Evolutionary conservation across 1,140 invertebrate genomes (phyloP), one percentile per base, ranked within the genome.

Genomic region (Drosophila arawakana): DNA sequence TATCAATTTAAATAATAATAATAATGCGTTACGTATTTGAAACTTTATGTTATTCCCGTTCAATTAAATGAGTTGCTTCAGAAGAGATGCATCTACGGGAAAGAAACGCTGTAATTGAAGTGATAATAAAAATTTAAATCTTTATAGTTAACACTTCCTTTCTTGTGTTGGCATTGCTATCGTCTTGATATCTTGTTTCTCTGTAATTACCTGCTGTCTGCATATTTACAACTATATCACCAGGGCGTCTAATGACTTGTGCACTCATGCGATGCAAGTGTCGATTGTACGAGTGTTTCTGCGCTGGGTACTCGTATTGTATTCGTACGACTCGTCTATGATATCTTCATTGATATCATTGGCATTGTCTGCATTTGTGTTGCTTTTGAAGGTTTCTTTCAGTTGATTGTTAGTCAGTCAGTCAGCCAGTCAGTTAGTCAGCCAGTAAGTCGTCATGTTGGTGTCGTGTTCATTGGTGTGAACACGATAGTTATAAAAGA

Each of bases 301-400:
- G 52, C 21, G 30, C 44, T 54, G n/a, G 30, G 57, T 35, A 52
- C 43, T 57, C 15, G 37, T 47, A 86, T 88, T 88, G 75, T 79
- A 58, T 68, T 81, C 77, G 13, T 60, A 34, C 25, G 46, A 35
- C 30, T 13, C 18, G 37, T 72, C 43, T 67, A 68, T 84, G 75
- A 86, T 86, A 86, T 67, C 82, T 86, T 81, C 76, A 86, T 80
- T 89, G 84, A 83, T 86, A 78, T 77, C 52, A 73, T 63, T 86
- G 83, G 83, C 83, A 86, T 86, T 86, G 83, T 86, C 80, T 86
- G 72, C 73, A 69, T 55, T 77, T 78, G 46, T 50, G 68, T 84
- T 84, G 75, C 65, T 60, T 82, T 86, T 86, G 83, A 86, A 86
- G 84, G 83, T 86, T 86, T 86, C 83, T 83, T 88, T 88, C 66